Evolutionary conservation across 2,888 invertebrate genomes (phyloP), one percentile per base, ranked within the genome.

Genomic region (Aleiodes alternator): DNA sequence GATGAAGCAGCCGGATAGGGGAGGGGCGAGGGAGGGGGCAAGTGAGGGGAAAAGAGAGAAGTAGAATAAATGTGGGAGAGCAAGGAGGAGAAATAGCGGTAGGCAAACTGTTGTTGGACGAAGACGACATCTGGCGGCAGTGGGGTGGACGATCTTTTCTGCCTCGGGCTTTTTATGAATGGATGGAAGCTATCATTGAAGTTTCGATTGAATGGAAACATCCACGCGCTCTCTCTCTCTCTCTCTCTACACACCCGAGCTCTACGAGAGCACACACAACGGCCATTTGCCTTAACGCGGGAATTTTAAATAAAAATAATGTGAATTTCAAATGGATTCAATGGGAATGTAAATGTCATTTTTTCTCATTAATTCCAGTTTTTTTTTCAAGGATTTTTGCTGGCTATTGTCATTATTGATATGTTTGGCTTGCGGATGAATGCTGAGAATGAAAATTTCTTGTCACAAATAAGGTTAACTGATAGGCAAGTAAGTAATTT

Each of bases 131-230:
- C 88, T 89, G 85, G 84, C 84, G 87, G 84, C 83, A 82, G 81
- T 80, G 82, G 82, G 81, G 76, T 55, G 75, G 66, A 64, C 34
- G 59, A 61, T 72, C 75, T 77, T 79, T 38, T 85, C 83, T 80
- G 83, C 84, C 83, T 81, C 84, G 84, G 73, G 87, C 88, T 89
- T 89, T 89, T 89, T 89, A 89, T 89, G 89, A 89, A 89, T 89
- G 89, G 88, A 87, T 88, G 86, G 88, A 88, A 87, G 88, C 89
- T 89, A 89, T 89, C 89, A 89, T 89, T 89, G 88, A 89, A 88
- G 88, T 88, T 88, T 86, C 86, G 87, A 82, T 88, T 89, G 89
- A 89, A 89, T 89, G 89, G 88, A 89, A 88, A 88, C 88, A 88
- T 85, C 81, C 81, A 75, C 80, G 75, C 78, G 69, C 68, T n/a